Evolutionary conservation across 2,797 vertebrate genomes (phyloP).

Genomic region (Xyrichtys novacula): DNA sequence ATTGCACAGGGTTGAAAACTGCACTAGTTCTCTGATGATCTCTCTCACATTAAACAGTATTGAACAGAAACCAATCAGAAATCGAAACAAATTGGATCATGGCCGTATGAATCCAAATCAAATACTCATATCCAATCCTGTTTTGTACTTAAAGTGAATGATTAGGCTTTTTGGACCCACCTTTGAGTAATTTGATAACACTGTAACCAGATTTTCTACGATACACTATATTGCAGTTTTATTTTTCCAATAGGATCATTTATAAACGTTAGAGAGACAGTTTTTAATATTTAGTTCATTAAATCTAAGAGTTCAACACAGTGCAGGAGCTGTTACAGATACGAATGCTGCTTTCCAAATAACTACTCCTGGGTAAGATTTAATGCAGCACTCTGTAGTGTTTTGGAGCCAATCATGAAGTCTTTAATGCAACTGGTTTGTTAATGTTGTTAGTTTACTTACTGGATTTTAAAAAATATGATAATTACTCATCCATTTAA

Average conservation of each 20-base stretch:
- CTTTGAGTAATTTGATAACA: too few relatives aligned
- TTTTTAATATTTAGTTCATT: neutral
- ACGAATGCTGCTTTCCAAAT: neutral
- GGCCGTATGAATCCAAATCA: too few relatives aligned
- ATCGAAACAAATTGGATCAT: too few relatives aligned
- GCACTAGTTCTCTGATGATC: too few relatives aligned
- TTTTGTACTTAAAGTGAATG: too few relatives aligned
- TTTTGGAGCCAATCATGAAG: neutral
- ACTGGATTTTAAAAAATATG: neutral
- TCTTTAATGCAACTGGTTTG: neutral
- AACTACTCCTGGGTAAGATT: neutral
- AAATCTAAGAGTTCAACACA: neutral
- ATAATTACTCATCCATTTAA: neutral
- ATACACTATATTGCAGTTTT: neutral
- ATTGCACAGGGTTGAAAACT: too few relatives aligned
- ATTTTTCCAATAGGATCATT: neutral
- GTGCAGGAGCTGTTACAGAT: neutral
- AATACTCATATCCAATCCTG: too few relatives aligned
- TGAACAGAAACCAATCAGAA: too few relatives aligned
- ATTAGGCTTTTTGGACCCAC: too few relatives aligned
- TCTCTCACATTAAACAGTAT: too few relatives aligned
- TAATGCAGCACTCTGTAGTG: neutral
- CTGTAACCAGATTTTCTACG: too few relatives aligned
- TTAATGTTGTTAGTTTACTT: neutral
- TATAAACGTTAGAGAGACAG: too few relatives aligned